phyloP scores from a whole-genome alignment of 2,888 invertebrate genomes.

The Andrena dorsata region DNA sequence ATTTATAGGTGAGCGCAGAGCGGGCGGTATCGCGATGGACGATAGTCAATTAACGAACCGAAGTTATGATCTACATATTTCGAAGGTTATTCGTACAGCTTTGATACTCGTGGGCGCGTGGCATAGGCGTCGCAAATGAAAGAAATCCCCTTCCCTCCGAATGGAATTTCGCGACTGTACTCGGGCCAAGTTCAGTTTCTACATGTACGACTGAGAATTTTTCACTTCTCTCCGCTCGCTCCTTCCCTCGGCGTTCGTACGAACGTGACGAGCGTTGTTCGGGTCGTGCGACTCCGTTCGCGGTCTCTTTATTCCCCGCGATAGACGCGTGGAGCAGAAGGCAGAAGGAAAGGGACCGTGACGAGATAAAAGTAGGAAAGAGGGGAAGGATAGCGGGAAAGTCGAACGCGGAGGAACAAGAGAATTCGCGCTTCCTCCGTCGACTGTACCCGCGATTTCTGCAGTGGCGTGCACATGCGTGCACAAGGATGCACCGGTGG shows the following conservation, averaged over 20 bases:
- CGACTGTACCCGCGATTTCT: slow-evolving; percentile 78
- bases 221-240: slow-evolving; percentile 19
- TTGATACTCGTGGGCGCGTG: not conserved
- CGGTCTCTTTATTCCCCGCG: slow-evolving; percentile 65
- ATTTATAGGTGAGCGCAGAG: not conserved
- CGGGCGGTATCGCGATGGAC: no score
- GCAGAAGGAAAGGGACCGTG: slow-evolving; percentile 33
- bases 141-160: not conserved
- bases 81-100: not conserved
- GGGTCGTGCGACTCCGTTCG: slow-evolving; percentile 66
- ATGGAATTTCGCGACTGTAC: not conserved
- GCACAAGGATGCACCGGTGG: slow-evolving; percentile 64
- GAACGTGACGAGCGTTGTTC: slow-evolving; percentile 46
- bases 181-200: slow-evolving; percentile 13
- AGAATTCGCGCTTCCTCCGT: slow-evolving; percentile 69
- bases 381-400: slow-evolving; percentile 46
- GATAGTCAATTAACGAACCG: not conserved
- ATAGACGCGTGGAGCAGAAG: slow-evolving; percentile 39
- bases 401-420: slow-evolving; percentile 67
- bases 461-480: slow-evolving; percentile 68
- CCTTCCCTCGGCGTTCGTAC: slow-evolving; percentile 5
- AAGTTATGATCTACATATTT: no score
- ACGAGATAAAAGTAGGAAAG: slow-evolving; percentile 25
- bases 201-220: slow-evolving; percentile 58
- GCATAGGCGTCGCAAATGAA: not conserved